Base-by-base conservation (phyloP, 1,140 invertebrate genomes). In the Drosophila quadrilineata region DNA sequence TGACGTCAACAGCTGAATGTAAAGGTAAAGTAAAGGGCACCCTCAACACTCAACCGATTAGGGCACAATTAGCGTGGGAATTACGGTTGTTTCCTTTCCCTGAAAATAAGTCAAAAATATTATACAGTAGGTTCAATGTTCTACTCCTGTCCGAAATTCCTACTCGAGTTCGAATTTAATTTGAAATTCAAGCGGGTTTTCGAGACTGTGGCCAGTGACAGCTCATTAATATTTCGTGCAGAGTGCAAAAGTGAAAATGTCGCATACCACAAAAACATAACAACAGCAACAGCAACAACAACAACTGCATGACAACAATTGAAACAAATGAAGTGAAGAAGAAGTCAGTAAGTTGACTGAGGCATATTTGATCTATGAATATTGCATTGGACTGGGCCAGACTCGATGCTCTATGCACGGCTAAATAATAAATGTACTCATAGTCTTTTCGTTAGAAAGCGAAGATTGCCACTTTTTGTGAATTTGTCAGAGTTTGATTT, bases 221-320 rank as follows among this genome's bases (percentile, higher is more conserved):
- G 48, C 76, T 87, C 63, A 84, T 87, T 87, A 71, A 72, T 87
- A 84, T 82, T 84, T 75, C 17, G 57, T 40, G 45, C 69, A 59
- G 49, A 49, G 38, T 66, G 63, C 69, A 79, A 88, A 88, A 88
- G 87, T 88, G 87, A 88, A 88, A 88, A 80, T 88, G 82, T 76
- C 82, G 63, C 84, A 87, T 88, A 69, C 71, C 74, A 53, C 68
- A 65, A 26, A 46, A 52, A 36, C 16, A 36, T 35, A 14, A 41
- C 29, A 45, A 58, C 43, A 66, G 57, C 36, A 53, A 19, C 5
- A 40, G 29, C 63, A 54, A 64, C 35, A 56, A 59, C 43, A 67
- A 54, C 33, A 52, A 28, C 4, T 17, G 24, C 33, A 54, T 43
- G 24, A 14, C 59, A 54, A 56, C 58, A 62, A 62, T 53, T 53